Conservation (phyloP, 1,140 invertebrate species). For the Spodoptera frugiperda region DNA sequence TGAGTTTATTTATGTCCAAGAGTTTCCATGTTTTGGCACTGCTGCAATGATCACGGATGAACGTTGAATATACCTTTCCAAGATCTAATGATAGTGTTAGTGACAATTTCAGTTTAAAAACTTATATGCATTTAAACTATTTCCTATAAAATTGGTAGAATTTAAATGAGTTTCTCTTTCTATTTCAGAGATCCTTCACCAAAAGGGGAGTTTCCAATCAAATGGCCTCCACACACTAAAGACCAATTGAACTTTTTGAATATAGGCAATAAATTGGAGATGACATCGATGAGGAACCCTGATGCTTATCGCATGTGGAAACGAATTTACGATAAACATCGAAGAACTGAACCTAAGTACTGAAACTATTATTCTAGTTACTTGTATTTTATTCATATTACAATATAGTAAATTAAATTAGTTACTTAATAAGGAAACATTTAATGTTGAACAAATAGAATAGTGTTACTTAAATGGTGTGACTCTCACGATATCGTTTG, state of each 20-base stretch:
- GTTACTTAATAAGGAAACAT: too few species aligned
- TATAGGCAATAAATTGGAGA: conserved; percentile 52
- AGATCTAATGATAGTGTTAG: too few species aligned
- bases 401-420: too few species aligned
- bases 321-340: conserved; percentile 58
- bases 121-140: too few species aligned
- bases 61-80: too few species aligned
- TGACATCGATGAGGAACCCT: conserved; percentile 55
- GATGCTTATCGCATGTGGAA: conserved; percentile 57
- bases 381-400: too few species aligned
- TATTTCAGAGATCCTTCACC: conserved; percentile 60
- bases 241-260: conserved; percentile 52
- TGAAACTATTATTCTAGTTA: neutral
- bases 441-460: too few species aligned
- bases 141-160: neutral
- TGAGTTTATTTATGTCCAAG: too few species aligned
- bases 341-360: conserved; percentile 23
- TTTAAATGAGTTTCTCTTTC: neutral
- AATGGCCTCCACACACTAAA: conserved; percentile 54
- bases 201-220: conserved; percentile 48
- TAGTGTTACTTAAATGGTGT: too few species aligned
- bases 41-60: too few species aligned
- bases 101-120: too few species aligned
- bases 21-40: too few species aligned
- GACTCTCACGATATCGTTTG: neutral